phyloP scores from a whole-genome alignment of 2,113 vertebrate species.

The Petrocephalus microphthalmus region DNA sequence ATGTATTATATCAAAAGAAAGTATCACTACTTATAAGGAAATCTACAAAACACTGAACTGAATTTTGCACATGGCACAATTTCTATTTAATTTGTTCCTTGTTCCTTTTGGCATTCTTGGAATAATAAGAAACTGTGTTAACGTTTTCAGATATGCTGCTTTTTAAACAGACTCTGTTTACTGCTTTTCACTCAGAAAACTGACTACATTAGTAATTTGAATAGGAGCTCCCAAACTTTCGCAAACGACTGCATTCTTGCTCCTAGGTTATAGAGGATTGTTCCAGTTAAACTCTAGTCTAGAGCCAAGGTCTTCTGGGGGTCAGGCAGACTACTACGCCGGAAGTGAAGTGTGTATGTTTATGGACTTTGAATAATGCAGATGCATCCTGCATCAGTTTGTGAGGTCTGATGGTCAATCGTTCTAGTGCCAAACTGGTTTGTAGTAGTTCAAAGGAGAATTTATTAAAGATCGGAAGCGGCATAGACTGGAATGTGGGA shows the following conservation, averaged over 20 bases:
- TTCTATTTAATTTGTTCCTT: background rate
- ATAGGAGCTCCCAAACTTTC: background rate
- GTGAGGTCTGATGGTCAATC: background rate
- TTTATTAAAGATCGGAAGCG: background rate
- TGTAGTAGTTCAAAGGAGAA: conserved; percentile 4
- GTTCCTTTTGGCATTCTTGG: background rate
- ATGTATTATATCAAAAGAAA: too few species aligned
- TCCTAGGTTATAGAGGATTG: background rate
- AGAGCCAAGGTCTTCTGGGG: background rate
- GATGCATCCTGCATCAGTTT: background rate
- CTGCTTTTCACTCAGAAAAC: background rate
- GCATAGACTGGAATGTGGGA: background rate
- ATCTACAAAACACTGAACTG: background rate
- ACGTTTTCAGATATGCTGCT: background rate
- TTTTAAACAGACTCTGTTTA: background rate
- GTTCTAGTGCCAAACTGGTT: background rate
- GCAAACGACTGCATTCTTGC: background rate
- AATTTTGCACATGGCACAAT: background rate
- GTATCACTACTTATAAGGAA: background rate
- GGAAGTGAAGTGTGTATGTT: background rate
- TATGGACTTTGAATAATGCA: background rate
- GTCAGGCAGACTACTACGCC: background rate
- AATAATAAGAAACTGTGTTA: background rate
- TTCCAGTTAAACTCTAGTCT: background rate
- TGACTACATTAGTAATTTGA: background rate